Conservation (phyloP, 2,113 vertebrate species). For the Gymnogyps californianus region DNA sequence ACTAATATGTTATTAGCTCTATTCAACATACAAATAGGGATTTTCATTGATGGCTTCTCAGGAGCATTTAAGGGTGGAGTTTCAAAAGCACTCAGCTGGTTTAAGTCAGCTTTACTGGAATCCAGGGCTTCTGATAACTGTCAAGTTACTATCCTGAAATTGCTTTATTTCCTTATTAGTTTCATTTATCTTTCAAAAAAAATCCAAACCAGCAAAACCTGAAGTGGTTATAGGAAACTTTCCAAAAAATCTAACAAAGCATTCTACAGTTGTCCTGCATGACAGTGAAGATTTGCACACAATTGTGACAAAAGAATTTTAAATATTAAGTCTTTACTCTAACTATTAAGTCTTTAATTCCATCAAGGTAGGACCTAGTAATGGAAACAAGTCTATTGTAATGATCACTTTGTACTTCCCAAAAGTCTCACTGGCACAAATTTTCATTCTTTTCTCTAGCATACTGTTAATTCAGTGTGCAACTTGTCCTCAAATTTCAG, state of each 20-base stretch:
- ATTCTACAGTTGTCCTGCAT: not conserved
- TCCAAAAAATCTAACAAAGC: not conserved
- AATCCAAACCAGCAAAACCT: not conserved
- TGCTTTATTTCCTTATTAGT: not conserved
- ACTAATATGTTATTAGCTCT: not conserved
- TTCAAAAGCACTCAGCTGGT: not conserved
- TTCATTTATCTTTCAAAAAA: not conserved
- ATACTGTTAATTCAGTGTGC: not conserved
- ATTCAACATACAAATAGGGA: not conserved
- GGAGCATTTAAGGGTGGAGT: not conserved
- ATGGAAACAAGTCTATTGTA: not conserved
- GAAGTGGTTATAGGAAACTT: not conserved
- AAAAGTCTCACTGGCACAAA: not conserved
- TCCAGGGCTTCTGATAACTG: not conserved
- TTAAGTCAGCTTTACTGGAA: not conserved
- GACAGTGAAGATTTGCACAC: not conserved
- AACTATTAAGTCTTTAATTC: not conserved
- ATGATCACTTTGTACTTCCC: not conserved
- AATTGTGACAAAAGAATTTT: not conserved
- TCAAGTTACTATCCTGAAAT: not conserved
- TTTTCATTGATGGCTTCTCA: not conserved
- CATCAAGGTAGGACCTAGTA: not conserved
- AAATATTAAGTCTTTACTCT: not conserved
- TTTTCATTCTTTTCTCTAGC: not conserved
- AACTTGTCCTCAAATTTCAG: not conserved